Conservation (phyloP, 2,113 vertebrate species). For the Psilopsiagon aurifrons region DNA sequence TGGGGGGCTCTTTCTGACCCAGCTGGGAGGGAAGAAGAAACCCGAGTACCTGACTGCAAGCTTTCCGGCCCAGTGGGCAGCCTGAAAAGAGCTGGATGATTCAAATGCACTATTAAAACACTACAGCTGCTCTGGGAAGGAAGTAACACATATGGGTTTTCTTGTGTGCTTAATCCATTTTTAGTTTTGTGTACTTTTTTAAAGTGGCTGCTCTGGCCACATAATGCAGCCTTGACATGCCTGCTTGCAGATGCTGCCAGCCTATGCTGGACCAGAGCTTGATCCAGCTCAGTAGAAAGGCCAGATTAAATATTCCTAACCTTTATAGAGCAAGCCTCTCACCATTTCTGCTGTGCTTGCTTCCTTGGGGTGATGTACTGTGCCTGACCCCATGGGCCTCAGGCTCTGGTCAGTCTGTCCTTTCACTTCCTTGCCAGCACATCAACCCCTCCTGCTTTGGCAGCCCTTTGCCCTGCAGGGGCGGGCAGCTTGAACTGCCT, state of each 20-base stretch:
- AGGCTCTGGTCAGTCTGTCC: background rate
- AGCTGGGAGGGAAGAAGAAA: background rate
- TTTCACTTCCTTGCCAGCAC: background rate
- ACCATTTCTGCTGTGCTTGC: background rate
- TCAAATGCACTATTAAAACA: background rate
- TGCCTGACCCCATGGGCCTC: background rate
- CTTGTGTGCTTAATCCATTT: background rate
- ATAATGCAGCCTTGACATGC: fast-evolving
- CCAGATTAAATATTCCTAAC: background rate
- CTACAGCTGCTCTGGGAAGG: background rate
- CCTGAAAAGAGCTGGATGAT: background rate
- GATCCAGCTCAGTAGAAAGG: background rate
- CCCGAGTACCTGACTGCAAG: background rate
- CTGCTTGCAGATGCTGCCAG: background rate
- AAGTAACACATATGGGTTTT: background rate
- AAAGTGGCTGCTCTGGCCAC: background rate
- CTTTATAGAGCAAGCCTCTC: background rate
- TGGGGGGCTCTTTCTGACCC: background rate
- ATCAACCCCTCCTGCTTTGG: background rate
- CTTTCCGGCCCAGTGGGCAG: background rate
- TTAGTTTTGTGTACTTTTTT: background rate
- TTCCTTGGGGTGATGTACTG: fast-evolving
- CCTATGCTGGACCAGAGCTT: background rate
- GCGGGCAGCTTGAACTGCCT: background rate
- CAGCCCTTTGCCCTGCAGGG: background rate